These are phyloP conservation scores for Pitangus sulphuratus DNA, from an alignment of 2,797 vertebrate species.

Conservation along the genomic window DNA sequence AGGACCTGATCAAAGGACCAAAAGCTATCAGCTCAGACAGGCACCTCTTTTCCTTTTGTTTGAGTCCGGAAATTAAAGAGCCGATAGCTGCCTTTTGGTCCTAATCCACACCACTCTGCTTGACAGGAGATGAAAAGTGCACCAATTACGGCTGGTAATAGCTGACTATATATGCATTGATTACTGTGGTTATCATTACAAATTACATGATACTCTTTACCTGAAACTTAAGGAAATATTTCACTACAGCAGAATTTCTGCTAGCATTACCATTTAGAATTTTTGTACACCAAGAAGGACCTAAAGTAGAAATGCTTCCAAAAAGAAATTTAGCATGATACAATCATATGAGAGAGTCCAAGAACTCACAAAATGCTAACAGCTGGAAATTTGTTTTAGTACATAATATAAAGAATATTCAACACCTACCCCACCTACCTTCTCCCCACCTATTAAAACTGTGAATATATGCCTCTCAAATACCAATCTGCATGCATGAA, in stretches of 20 bases:
- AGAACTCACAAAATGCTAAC: neutral
- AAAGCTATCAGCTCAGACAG: constrained; percentile 87
- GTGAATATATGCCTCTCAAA: neutral
- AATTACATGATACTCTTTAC: constrained; percentile 42
- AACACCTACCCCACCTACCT: neutral
- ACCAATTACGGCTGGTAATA: constrained; percentile 88
- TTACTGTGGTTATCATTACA: constrained; percentile 73
- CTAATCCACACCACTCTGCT: constrained; percentile 80
- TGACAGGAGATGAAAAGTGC: constrained; percentile 92
- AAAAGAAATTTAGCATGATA: neutral
- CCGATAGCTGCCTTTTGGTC: constrained; percentile 86
- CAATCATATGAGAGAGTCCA: neutral
- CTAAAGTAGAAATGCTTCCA: neutral
- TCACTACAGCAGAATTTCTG: neutral
- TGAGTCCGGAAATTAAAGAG: constrained; percentile 88
- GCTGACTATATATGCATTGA: constrained; percentile 71
- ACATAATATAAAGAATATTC: neutral
- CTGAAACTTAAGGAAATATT: constrained; percentile 11
- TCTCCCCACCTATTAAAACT: neutral
- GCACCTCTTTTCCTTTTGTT: constrained; percentile 81
- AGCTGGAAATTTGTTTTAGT: neutral
- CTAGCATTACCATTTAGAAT: neutral
- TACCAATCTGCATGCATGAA: neutral
- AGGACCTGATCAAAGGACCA: constrained; percentile 89
- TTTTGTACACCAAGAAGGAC: neutral